A percentile compares a stretch with the other conserved stretches of the same genome.
These are phyloP conservation scores for Hydrophis major DNA, from an alignment of 2,797 vertebrate species.

Conservation along the genomic window DNA sequence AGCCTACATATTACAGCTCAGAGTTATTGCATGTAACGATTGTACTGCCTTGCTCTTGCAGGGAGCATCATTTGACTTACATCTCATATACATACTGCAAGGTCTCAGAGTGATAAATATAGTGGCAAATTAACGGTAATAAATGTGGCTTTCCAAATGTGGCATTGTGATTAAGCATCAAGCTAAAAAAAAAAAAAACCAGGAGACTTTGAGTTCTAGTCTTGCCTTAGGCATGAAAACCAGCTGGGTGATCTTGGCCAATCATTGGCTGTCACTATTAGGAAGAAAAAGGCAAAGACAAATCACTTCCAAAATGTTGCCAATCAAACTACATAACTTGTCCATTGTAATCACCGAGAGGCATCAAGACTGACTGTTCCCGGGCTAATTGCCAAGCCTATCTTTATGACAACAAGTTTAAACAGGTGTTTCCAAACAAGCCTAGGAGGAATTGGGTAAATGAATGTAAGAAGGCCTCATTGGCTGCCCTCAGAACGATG, in stretches of 20 bases:
- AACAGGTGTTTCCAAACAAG: neutral
- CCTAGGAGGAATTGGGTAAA: neutral
- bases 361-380: neutral
- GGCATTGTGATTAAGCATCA: neutral
- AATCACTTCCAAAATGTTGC: neutral
- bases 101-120: constrained; percentile 14
- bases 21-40: constrained; percentile 34
- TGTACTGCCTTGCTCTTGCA: constrained; percentile 43
- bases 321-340: neutral
- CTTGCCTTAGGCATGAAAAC: neutral
- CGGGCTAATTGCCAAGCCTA: neutral
- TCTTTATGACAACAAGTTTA: neutral
- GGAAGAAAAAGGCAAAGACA: neutral
- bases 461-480: neutral
- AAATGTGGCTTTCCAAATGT: neutral
- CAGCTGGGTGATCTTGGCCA: neutral
- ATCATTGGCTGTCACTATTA: neutral
- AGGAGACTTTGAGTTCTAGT: neutral
- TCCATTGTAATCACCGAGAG: neutral
- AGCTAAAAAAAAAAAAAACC: neutral
- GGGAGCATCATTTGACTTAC: constrained; percentile 18
- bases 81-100: neutral
- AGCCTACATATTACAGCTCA: constrained; percentile 45
- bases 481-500: neutral
- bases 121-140: neutral